Conservation (phyloP, 2,888 invertebrate genomes). For the Cataglyphis albicans region DNA sequence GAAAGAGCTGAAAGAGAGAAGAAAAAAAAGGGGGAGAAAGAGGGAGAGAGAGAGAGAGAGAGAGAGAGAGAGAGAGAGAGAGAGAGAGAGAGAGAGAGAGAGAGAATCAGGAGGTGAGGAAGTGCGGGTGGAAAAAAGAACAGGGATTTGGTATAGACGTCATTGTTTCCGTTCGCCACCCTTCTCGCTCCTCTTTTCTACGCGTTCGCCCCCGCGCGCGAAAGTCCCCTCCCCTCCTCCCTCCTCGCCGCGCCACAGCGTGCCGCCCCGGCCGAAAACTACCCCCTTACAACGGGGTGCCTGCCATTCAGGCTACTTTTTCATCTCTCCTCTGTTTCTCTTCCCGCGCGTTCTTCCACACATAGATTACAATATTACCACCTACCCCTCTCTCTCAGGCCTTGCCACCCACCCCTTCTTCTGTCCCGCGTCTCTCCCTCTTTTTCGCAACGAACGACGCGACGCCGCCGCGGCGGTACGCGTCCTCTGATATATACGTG, state of each 20-base stretch:
- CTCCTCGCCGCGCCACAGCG: slow-evolving; percentile 54
- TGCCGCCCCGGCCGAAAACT: slow-evolving; percentile 77
- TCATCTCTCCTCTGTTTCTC: slow-evolving; percentile 82
- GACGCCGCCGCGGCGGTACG: slow-evolving; percentile 64
- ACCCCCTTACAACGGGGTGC: slow-evolving; percentile 79
- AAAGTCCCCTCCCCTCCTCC: slow-evolving; percentile 57
- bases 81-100: slow-evolving; percentile 23
- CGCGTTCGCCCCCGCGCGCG: slow-evolving; percentile 59
- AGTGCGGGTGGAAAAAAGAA: slow-evolving; percentile 68
- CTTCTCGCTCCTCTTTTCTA: slow-evolving; percentile 67
- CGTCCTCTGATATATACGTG: slow-evolving; percentile 81
- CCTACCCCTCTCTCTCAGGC: slow-evolving; percentile 71
- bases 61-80: slow-evolving; percentile 10
- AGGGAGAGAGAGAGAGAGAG: slow-evolving; percentile 11
- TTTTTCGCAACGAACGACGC: slow-evolving; percentile 60
- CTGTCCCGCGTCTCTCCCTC: slow-evolving; percentile 56
- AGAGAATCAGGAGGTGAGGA: slow-evolving; percentile 27
- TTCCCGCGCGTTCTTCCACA: slow-evolving; percentile 83
- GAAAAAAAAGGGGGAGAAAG: background rate
- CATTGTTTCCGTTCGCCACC: slow-evolving; percentile 83
- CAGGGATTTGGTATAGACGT: slow-evolving; percentile 84
- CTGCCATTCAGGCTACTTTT: slow-evolving; percentile 84
- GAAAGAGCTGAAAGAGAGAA: background rate
- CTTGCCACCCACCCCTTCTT: slow-evolving; percentile 57
- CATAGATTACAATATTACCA: slow-evolving; percentile 86